Base-by-base conservation (phyloP, 2,113 vertebrate genomes). In the Odontesthes bonariensis region DNA sequence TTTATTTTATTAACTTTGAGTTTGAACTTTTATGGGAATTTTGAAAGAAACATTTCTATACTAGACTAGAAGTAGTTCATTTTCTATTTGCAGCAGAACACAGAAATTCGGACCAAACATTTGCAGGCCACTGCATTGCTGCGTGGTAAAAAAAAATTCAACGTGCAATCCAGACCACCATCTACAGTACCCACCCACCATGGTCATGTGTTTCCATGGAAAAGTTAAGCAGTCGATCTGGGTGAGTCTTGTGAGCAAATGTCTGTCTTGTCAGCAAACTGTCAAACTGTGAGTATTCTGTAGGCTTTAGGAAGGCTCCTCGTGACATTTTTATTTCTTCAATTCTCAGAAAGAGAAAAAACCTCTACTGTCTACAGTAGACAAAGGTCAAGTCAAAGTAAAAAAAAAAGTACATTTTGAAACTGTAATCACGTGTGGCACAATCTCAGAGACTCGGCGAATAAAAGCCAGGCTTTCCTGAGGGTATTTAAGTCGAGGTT, bases 401-500 rank as follows among this genome's bases (percentile, higher is more conserved):
- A 57, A 71, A 33, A 23, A 60, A 14, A 44, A 44, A 44, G 3
- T 1, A 27, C 27, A 38, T 38, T n/a, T 6, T 49, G 17, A 32
- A 12, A 14, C 10, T 8, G 4, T 27, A 63, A 11, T 56, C 17
- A 54, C 52, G 42, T 8, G 56, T 42, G 16, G 14, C 23, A 35
- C 47, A 62, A 9, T 55, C n/a, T 47, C 58, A 70, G n/a, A 35
- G 59, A 22, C 72, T 42, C 56, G 69, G 55, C 51, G n/a, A 7
- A 62, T 11, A 47, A 49, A 55, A 17, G 62, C 49, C 27, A 42
- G 11, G 46, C 14, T n/a, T 57, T 68, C 58, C 54, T 4, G 51
- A 60, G 47, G 61, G 61, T 64, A 27, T 54, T 58, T 11, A 16
- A 64, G 35, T 27, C 19, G 27, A n/a, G 10, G 46, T 68, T 40